Evolutionary conservation across 2,113 vertebrate species (phyloP).

Genomic region (Ptychochromis oligacanthus): DNA sequence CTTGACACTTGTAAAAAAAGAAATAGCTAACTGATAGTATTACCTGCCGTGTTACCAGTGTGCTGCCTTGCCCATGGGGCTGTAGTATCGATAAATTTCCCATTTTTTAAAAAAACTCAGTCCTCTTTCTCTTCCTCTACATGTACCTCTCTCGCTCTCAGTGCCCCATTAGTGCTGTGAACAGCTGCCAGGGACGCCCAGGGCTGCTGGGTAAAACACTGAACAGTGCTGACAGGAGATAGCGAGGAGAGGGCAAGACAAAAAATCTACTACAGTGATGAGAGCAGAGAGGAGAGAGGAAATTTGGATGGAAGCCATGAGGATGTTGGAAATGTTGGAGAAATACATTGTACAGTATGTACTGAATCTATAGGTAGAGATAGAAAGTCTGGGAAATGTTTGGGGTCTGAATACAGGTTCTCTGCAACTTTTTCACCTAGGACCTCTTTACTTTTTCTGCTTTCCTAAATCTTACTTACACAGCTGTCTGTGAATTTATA

Average conservation of each 20-base stretch:
- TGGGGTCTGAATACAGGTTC: slow-evolving; percentile 10
- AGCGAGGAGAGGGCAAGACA: slow-evolving; percentile 15
- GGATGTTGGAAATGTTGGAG: background rate
- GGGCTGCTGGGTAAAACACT: slow-evolving; percentile 53
- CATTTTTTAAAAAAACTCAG: slow-evolving; percentile 26
- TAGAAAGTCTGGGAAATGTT: background rate
- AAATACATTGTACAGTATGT: background rate
- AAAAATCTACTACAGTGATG: slow-evolving; percentile 21
- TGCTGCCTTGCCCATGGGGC: slow-evolving; percentile 16
- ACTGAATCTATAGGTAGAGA: slow-evolving; percentile 10
- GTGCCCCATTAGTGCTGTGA: slow-evolving; percentile 62
- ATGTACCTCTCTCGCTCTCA: slow-evolving; percentile 16
- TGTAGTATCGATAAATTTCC: slow-evolving; percentile 18
- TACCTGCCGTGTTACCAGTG: background rate
- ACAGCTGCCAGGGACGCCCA: slow-evolving; percentile 54
- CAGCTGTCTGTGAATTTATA: background rate
- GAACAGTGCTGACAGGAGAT: slow-evolving; percentile 50
- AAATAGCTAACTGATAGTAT: background rate
- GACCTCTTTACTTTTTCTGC: background rate
- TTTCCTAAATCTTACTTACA: background rate
- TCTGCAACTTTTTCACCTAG: slow-evolving; percentile 16
- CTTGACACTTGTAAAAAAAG: slow-evolving; percentile 14
- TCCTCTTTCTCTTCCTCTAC: slow-evolving; percentile 25
- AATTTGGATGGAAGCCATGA: slow-evolving; percentile 9
- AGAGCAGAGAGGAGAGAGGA: slow-evolving; percentile 1